Percentiles rank a stretch among this genome's conserved stretches.
These are phyloP conservation scores for Diabrotica balteata DNA, from an alignment of 2,888 invertebrate species.

Conservation along the genomic window DNA sequence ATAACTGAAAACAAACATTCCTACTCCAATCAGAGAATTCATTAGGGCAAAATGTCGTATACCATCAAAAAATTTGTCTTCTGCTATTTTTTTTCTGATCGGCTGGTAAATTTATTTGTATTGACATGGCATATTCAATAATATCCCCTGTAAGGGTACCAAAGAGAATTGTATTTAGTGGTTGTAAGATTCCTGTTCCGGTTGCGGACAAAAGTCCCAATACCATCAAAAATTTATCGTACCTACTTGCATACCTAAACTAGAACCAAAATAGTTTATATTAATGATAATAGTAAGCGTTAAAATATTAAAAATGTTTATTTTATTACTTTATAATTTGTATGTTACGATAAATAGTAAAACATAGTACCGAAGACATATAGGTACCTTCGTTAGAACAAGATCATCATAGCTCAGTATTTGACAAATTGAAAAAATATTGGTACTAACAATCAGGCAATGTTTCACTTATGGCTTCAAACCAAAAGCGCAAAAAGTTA, in stretches of 20 bases:
- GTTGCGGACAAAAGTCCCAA: conserved; percentile 67
- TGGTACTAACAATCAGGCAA: too few relatives aligned
- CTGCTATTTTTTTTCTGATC: conserved; percentile 48
- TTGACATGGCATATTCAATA: conserved; percentile 54
- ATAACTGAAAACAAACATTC: conserved; percentile 70
- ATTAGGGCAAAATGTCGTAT: conserved; percentile 68
- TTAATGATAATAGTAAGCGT: too few relatives aligned
- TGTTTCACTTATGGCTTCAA: too few relatives aligned
- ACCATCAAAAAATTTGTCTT: conserved; percentile 61
- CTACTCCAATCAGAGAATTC: conserved; percentile 68
- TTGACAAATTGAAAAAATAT: too few relatives aligned
- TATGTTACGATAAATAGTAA: too few relatives aligned
- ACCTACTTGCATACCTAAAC: conserved; percentile 71
- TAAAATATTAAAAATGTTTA: too few relatives aligned
- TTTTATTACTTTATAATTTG: too few relatives aligned
- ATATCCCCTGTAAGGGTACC: conserved; percentile 71
- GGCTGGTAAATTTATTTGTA: conserved; percentile 25
- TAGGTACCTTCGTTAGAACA: too few relatives aligned
- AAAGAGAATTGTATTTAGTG: conserved; percentile 73
- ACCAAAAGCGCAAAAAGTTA: too few relatives aligned
- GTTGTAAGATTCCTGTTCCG: conserved; percentile 69
- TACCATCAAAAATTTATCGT: conserved; percentile 66
- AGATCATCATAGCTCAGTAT: too few relatives aligned
- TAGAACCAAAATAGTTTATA: conserved; percentile 51
- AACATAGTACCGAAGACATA: too few relatives aligned